Evolutionary conservation across 2,797 vertebrate species (phyloP).

Genomic region (Eidolon dupreanum): DNA sequence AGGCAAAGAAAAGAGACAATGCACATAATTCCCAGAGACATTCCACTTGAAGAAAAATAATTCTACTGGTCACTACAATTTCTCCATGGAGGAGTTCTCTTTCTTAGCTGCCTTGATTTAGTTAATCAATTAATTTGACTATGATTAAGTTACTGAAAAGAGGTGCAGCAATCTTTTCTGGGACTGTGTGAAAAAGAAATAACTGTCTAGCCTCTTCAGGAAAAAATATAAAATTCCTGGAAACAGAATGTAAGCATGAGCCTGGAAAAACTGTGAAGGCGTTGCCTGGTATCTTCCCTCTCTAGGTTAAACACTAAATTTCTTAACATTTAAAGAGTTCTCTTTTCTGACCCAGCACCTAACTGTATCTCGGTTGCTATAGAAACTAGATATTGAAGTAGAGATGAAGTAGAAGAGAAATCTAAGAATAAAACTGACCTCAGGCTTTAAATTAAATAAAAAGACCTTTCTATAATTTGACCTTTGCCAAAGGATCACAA

Average conservation of each 20-base stretch:
- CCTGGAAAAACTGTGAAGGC: not conserved
- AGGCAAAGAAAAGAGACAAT: not conserved
- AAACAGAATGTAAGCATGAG: not conserved
- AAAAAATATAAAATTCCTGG: constrained; percentile 1
- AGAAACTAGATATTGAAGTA: constrained; percentile 61
- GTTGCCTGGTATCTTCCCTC: not conserved
- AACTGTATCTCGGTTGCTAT: constrained; percentile 53
- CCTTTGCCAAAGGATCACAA: not conserved
- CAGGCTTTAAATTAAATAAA: constrained; percentile 30
- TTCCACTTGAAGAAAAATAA: not conserved
- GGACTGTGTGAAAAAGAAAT: not conserved
- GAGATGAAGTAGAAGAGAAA: constrained; percentile 28
- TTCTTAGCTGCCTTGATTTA: not conserved
- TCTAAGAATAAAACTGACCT: constrained; percentile 35
- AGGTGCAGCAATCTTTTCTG: not conserved
- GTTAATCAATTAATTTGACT: constrained; percentile 7
- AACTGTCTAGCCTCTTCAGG: not conserved
- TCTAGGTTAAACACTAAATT: constrained; percentile 44
- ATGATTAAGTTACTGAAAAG: not conserved
- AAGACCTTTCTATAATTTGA: not conserved
- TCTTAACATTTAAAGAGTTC: constrained; percentile 50
- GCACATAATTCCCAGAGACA: not conserved
- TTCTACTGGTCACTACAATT: not conserved
- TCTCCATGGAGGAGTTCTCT: not conserved
- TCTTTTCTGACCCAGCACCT: constrained; percentile 45